Percentiles rank a stretch among this genome's conserved stretches.
Evolutionary conservation across 2,113 vertebrate species (phyloP).

Genomic region (Rhombomys opimus): DNA sequence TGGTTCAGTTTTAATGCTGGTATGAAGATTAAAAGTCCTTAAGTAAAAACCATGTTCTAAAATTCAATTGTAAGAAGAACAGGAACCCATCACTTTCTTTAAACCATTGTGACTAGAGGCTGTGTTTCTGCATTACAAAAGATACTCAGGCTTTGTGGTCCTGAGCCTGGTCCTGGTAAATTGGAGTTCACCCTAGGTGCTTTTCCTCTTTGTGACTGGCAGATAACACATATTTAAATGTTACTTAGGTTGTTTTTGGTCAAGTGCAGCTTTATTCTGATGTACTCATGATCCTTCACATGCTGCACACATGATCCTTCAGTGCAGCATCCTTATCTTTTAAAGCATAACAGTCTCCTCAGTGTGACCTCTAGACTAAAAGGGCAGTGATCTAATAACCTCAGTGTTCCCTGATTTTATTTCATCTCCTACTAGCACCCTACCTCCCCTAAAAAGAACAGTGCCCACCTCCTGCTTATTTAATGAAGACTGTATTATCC

Average conservation of each 20-base stretch:
- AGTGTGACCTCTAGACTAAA: conserved; percentile 75
- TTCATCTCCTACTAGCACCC: conserved; percentile 65
- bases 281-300: too few species aligned
- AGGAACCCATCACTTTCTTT: conserved; percentile 41
- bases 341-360: conserved; percentile 46
- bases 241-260: conserved; percentile 62
- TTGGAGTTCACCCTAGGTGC: conserved; percentile 79
- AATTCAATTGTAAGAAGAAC: conserved; percentile 49
- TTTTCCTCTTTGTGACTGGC: conserved; percentile 72
- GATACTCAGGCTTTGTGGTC: conserved; percentile 82
- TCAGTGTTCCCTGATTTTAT: conserved; percentile 65
- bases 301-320: conserved; percentile 63
- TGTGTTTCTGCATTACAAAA: conserved; percentile 78
- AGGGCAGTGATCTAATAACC: conserved; percentile 61
- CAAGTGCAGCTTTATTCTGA: conserved; percentile 68
- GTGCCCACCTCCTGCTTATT: conserved; percentile 80
- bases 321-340: conserved; percentile 56
- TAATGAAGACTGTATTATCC: conserved; percentile 79
- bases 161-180: conserved; percentile 79
- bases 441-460: conserved; percentile 69
- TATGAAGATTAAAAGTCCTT: conserved; percentile 83
- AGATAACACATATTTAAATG: conserved; percentile 66
- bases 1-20: conserved; percentile 76
- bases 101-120: conserved; percentile 68
- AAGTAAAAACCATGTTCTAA: conserved; percentile 74